Percentiles rank a stretch among this genome's conserved stretches.
Evolutionary conservation across 2,113 vertebrate species (phyloP).

Genomic region (Dunckerocampus dactyliophorus): DNA sequence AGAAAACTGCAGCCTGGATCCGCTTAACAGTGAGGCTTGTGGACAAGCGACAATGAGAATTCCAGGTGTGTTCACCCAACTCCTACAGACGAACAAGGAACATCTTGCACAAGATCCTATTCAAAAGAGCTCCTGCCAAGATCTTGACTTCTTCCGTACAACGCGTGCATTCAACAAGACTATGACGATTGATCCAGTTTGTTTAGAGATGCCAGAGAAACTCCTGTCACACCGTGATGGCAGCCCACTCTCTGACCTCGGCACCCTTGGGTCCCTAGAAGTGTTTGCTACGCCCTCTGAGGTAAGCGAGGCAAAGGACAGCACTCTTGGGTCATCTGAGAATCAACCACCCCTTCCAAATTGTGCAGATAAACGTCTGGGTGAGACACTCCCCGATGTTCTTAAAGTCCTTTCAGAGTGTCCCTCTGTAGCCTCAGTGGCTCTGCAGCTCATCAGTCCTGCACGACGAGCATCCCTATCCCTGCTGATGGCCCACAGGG

Average conservation of each 20-base stretch:
- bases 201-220: constrained; percentile 5
- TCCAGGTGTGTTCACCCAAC: background rate
- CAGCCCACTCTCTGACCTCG: background rate
- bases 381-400: constrained; percentile 27
- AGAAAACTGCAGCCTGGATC: constrained; percentile 3
- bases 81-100: background rate
- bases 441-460: constrained; percentile 49
- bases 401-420: constrained; percentile 39
- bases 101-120: background rate
- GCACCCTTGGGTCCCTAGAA: background rate
- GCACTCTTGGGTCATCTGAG: constrained; percentile 38
- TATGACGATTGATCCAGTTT: background rate
- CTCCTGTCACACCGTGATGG: constrained; percentile 2
- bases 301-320: constrained; percentile 30
- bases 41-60: background rate
- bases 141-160: background rate
- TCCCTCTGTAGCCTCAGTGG: constrained; percentile 22
- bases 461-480: constrained; percentile 35
- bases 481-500: background rate
- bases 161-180: background rate
- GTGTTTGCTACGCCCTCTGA: background rate
- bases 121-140: constrained; percentile 18
- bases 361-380: constrained; percentile 9
- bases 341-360: constrained; percentile 5
- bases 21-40: background rate